A percentile compares a stretch with the other conserved stretches of the same genome.
These are phyloP conservation scores for Mesopsocus fuscifrons DNA, from an alignment of 2,888 invertebrate species.

Conservation along the genomic window DNA sequence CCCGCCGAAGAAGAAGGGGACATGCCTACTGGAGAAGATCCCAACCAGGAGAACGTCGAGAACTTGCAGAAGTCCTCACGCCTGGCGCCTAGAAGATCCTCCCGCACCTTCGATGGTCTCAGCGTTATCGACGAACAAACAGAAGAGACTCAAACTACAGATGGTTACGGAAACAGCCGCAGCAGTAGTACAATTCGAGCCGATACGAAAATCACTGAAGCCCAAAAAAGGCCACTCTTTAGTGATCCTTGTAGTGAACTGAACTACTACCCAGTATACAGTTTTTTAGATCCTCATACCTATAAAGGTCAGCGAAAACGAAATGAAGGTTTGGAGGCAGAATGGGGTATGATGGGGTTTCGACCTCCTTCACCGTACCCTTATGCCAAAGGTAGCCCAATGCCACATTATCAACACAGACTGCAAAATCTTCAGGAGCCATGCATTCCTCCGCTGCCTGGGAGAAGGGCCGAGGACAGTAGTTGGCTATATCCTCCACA, in stretches of 20 bases:
- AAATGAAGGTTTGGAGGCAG: background rate
- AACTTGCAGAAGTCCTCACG: conserved; percentile 6
- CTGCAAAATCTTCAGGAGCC: background rate
- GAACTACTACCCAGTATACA: no score
- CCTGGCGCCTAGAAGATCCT: background rate
- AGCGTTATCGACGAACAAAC: conserved; percentile 17
- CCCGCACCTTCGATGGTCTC: conserved; percentile 16
- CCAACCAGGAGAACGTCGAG: conserved; percentile 15
- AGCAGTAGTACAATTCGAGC: background rate
- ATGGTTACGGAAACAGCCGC: conserved; percentile 3
- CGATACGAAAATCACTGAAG: background rate
- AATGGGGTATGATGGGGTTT: background rate
- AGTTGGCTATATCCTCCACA: background rate
- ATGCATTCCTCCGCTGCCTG: background rate
- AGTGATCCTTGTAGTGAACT: no score
- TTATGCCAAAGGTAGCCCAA: background rate
- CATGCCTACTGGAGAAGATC: conserved; percentile 23
- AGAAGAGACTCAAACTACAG: conserved; percentile 11
- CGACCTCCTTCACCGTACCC: conserved; percentile 8
- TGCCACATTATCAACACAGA: background rate
- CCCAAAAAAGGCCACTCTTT: background rate
- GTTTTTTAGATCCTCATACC: background rate
- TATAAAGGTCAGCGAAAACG: background rate
- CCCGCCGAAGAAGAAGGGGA: conserved; percentile 26
- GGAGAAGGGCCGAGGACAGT: background rate